Percentiles rank a stretch among this genome's conserved stretches.
Evolutionary conservation across 2,888 invertebrate genomes (phyloP).

Genomic region (Tricholauxania praeusta): DNA sequence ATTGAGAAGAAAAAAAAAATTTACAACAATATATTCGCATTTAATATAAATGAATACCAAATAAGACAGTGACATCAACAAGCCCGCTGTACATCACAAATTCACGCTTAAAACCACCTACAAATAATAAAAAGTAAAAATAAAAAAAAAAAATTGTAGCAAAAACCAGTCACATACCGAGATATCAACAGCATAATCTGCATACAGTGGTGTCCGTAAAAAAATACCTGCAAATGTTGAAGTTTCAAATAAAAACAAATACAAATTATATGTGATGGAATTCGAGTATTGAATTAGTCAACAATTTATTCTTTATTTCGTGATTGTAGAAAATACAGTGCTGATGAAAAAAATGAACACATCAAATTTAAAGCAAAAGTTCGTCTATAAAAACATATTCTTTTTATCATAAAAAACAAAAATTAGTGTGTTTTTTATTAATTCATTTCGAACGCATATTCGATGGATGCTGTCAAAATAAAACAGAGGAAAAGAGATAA

Average conservation of each 20-base stretch:
- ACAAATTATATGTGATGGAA: too few species aligned
- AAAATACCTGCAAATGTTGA: neutral
- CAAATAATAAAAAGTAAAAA: neutral
- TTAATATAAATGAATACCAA: too few species aligned
- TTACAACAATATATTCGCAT: too few species aligned
- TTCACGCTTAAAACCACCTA: slow-evolving; percentile 18
- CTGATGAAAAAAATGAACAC: neutral
- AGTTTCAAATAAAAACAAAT: neutral
- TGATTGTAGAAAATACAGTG: too few species aligned
- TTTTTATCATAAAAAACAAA: neutral
- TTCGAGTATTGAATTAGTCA: too few species aligned
- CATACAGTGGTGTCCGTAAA: neutral
- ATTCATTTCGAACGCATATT: slow-evolving; percentile 10
- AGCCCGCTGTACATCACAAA: neutral
- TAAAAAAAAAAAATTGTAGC: neutral
- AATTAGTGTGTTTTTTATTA: slow-evolving; percentile 9
- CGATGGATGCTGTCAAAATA: slow-evolving; percentile 8
- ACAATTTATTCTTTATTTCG: too few species aligned
- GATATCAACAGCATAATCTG: neutral
- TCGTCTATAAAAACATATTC: neutral
- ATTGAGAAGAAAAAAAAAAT: too few species aligned
- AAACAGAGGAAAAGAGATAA: slow-evolving; percentile 3
- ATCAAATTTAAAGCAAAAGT: neutral
- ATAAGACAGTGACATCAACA: neutral
- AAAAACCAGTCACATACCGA: slow-evolving; percentile 20